A percentile compares a stretch with the other conserved stretches of the same genome.
phyloP scores from a whole-genome alignment of 2,797 vertebrate genomes.

The Phylloscopus collybita region DNA sequence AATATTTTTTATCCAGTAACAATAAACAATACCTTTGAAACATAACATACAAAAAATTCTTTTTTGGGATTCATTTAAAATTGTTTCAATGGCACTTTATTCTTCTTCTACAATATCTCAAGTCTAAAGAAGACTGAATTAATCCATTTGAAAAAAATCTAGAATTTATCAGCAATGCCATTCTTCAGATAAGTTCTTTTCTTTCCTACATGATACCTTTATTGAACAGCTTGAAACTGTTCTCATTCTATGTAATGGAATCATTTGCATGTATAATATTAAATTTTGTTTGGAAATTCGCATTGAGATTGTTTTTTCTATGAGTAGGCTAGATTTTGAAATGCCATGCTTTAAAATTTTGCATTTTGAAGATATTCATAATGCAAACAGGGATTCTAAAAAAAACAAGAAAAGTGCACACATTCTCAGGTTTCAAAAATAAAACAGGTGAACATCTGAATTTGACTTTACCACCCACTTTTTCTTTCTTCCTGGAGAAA shows the following conservation, averaged over 20 bases:
- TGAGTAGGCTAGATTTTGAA: background rate
- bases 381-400: background rate
- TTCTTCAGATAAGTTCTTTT: background rate
- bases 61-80: background rate
- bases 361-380: background rate
- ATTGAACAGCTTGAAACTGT: background rate
- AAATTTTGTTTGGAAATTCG: background rate
- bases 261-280: background rate
- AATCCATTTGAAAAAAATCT: background rate
- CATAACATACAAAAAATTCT: background rate
- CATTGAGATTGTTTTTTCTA: background rate
- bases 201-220: background rate
- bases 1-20: background rate
- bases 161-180: background rate
- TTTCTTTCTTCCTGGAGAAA: background rate
- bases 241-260: background rate
- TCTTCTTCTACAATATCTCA: background rate
- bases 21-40: constrained; percentile 1
- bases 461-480: background rate
- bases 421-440: background rate
- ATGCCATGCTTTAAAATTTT: background rate
- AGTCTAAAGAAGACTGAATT: background rate
- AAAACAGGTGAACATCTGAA: background rate
- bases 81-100: background rate
- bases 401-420: background rate